Conservation (phyloP, 2,797 vertebrate genomes). For the Pseudomugil gertrudae region DNA sequence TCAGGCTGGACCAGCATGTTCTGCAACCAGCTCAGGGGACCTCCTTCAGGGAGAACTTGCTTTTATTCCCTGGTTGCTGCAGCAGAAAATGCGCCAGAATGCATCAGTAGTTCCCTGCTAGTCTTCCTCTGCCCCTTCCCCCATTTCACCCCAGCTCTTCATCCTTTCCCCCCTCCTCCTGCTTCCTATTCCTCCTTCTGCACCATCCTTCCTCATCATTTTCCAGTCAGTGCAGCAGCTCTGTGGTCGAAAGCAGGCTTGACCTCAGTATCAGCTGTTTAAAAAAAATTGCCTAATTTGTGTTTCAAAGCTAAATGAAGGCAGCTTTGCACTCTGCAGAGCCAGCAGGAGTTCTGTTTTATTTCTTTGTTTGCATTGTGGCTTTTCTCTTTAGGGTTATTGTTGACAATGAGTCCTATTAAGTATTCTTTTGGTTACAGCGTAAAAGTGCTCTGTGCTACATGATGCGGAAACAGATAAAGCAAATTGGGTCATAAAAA, state of each 20-base stretch:
- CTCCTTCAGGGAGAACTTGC: constrained; percentile 54
- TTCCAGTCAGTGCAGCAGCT: constrained; percentile 44
- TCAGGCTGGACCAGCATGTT: constrained; percentile 47
- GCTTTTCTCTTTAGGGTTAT: constrained; percentile 26
- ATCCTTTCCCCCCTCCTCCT: constrained; percentile 7
- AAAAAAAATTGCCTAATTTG: constrained; percentile 50
- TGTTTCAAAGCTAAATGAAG: constrained; percentile 45
- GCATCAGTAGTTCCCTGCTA: constrained; percentile 70
- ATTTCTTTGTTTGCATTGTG: constrained; percentile 6
- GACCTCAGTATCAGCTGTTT: constrained; percentile 62
- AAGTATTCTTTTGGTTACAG: constrained; percentile 1
- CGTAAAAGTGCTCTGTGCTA: not conserved
- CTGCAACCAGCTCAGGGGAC: constrained; percentile 58
- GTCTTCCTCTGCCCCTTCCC: constrained; percentile 27
- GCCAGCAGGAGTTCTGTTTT: constrained; percentile 29
- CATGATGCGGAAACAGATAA: not conserved
- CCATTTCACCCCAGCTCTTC: constrained; percentile 16
- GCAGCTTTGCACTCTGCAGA: constrained; percentile 20
- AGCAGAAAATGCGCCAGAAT: constrained; percentile 80
- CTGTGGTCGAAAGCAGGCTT: constrained; percentile 31
- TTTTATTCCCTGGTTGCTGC: constrained; percentile 79
- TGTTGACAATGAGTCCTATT: not conserved
- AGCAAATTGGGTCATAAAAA: not conserved
- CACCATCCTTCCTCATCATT: constrained; percentile 35
- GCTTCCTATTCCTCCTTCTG: constrained; percentile 9